Evolutionary conservation across 2,113 vertebrate genomes (phyloP).

Genomic region (Thomomys bottae): DNA sequence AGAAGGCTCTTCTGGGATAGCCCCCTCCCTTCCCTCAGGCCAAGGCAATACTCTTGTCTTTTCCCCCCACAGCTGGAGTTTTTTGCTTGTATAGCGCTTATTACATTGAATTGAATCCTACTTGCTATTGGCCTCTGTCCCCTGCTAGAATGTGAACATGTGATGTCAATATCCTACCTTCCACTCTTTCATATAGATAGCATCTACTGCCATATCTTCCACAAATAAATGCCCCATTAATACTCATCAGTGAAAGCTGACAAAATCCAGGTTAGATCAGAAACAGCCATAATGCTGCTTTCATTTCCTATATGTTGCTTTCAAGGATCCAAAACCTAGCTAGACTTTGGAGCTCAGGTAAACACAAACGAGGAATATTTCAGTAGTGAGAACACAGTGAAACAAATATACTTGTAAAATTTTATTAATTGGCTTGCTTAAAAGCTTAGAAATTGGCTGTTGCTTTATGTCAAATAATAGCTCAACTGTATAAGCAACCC

Average conservation of each 20-base stretch:
- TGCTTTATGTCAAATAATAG: neutral
- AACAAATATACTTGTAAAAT: neutral
- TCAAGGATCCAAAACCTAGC: neutral
- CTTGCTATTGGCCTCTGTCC: neutral
- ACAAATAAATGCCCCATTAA: neutral
- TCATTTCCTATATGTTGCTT: neutral
- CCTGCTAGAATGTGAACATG: rapidly evolving
- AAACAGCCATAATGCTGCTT: neutral
- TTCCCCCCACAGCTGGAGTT: neutral
- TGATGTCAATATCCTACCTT: neutral
- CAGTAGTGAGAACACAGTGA: neutral
- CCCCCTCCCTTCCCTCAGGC: neutral
- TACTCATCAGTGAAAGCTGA: neutral
- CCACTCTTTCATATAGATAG: neutral
- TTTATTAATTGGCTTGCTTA: neutral
- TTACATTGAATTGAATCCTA: rapidly evolving
- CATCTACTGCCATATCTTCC: neutral
- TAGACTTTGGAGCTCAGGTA: neutral
- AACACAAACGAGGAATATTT: neutral
- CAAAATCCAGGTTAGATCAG: neutral
- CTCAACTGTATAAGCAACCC: neutral
- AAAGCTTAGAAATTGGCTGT: neutral
- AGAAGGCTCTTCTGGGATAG: neutral
- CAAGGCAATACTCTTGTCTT: neutral
- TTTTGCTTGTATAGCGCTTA: neutral